Evolutionary conservation across 2,113 vertebrate species (phyloP).

Genomic region (Recurvirostra avosetta): DNA sequence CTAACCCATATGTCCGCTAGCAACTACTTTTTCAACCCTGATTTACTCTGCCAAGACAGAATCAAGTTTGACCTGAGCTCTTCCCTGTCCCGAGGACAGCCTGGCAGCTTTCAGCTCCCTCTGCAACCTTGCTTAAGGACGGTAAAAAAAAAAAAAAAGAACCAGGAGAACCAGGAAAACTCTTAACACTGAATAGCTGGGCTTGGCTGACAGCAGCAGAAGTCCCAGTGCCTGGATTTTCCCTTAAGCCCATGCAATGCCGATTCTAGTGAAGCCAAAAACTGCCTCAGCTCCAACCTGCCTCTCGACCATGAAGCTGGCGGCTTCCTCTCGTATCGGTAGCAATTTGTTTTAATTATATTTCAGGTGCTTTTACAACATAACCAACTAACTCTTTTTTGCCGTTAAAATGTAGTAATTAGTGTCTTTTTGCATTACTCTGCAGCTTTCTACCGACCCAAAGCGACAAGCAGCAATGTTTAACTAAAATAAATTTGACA

Average conservation of each 20-base stretch:
- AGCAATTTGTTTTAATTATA: neutral
- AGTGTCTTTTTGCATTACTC: slow-evolving; percentile 64
- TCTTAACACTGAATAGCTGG: neutral
- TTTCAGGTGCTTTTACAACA: slow-evolving; percentile 34
- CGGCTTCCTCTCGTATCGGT: neutral
- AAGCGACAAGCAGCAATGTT: slow-evolving; percentile 49
- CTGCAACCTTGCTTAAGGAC: neutral
- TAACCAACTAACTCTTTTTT: slow-evolving; percentile 51
- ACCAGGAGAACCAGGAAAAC: neutral
- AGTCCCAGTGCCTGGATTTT: neutral
- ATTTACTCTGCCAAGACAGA: neutral
- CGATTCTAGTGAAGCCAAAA: neutral
- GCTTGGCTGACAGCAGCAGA: neutral
- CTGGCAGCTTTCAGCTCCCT: neutral
- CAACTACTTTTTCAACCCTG: neutral
- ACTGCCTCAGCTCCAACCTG: neutral
- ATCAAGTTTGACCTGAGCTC: neutral
- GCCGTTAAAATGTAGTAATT: slow-evolving; percentile 64
- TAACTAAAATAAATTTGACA: slow-evolving; percentile 4
- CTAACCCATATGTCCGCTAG: neutral
- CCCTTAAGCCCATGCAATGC: neutral
- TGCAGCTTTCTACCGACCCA: slow-evolving; percentile 56
- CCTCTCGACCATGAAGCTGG: rapidly evolving
- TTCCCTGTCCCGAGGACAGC: neutral
- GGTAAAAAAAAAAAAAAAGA: neutral